Base-by-base conservation (phyloP, 1,140 invertebrate genomes). In the Drosophila saltans region DNA sequence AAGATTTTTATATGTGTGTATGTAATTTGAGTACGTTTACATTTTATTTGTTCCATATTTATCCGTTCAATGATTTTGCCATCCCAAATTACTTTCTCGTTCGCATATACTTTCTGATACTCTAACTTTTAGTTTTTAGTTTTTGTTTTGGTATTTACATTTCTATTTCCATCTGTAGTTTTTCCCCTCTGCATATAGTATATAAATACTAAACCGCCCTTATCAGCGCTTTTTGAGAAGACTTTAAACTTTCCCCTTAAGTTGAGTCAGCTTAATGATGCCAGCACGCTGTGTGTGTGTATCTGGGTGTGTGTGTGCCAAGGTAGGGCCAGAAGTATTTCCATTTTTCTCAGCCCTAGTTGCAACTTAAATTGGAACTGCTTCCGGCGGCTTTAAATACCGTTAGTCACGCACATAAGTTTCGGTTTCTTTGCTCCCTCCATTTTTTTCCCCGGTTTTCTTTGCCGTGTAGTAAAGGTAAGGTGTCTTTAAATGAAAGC, bases 341-440 rank as follows among this genome's bases (percentile, higher is more conserved):
- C 28, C 61, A 52, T 39, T 48, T 56, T 48, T 30, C 56, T 72
- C 57, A 69, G 74, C 61, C 67, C 57, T 76, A 77, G 79, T 68
- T 85, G 81, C 75, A 91, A 91, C 84, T 91, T 91, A 91, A 89
- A 91, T 91, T 91, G 89, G 89, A 91, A 88, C 80, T 84, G 81
- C 89, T 91, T 91, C 89, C 89, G 89, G 89, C 77, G 77, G 75
- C 83, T 85, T 85, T 91, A 91, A 91, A 91, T 91, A 82, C 81
- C 80, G 70, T 83, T 81, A 89, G 89, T 91, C 89, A 91, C 89
- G 89, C 89, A 91, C 80, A 77, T 66, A 64, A 67, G 78, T 65
- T 76, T 59, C 57, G 36, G 30, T 59, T 39, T 59, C 33, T 59
- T 52, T 26, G 8, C 57, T 48, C 74, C 43, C 59, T 72, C 64